Evolutionary conservation across 2,888 invertebrate genomes (phyloP), one percentile per base, ranked within the genome.

Genomic region (Pollenia angustigena): DNA sequence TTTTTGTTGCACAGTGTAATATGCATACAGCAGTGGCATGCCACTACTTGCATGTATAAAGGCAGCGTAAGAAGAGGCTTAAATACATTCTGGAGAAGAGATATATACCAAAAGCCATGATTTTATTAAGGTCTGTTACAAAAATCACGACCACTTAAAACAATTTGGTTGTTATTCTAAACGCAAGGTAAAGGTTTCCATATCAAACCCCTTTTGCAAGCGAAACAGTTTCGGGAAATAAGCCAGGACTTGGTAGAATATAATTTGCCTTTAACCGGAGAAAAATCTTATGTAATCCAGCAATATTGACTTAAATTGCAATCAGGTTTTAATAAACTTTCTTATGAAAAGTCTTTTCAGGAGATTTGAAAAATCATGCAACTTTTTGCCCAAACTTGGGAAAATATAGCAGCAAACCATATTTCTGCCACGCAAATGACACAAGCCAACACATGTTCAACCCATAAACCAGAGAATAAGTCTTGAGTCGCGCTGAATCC

Each of bases 151-250:
- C 85, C 2, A 54, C 14, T 1, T 40, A 80, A 3, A 56, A 79
- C 4, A 40, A 76, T 56, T 76, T 82, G 0, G 32, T 71, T 0
- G 14, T 71, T 1, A 56, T 90, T 4, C 50, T 75, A 0, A 9
- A 75, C n/a, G n/a, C n/a, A n/a, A n/a, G n/a, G n/a, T n/a, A n/a
- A n/a, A n/a, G n/a, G n/a, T n/a, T n/a, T n/a, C n/a, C n/a, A n/a
- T n/a, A 1, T 84, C 85, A 18, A 52, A 4, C 87, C 89, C 1
- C 52, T 90, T 4, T 16, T 90, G 32, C 86, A 83, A 9, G 78
- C 87, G 2, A 89, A 90, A 42, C 90, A 90, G 23, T 69, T 89
- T 10, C 56, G 88, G 3, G 62, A 74, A 3, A 76, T 89, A 2
- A 85, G 64, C 0, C 40, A 66, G 0, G 64, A 87, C 4, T 75